Evolutionary conservation across 2,113 vertebrate species (phyloP).

Genomic region (Salvelinus sp.): DNA sequence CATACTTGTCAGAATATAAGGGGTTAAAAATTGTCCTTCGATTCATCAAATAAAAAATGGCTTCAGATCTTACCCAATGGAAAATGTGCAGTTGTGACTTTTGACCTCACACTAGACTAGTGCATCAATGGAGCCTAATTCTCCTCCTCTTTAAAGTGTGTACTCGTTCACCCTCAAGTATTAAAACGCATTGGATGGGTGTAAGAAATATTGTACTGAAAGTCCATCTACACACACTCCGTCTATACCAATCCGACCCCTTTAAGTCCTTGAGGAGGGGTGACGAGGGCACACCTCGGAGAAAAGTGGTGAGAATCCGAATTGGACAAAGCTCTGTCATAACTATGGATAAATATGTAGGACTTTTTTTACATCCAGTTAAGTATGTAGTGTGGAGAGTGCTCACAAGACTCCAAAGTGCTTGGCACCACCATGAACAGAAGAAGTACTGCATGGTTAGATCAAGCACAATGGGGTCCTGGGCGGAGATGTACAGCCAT

Average conservation of each 20-base stretch:
- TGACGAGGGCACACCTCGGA: too few species aligned
- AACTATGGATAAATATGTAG: not conserved
- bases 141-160: not conserved
- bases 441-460: conserved; percentile 80
- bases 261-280: too few species aligned
- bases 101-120: conserved; percentile 2
- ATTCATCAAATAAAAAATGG: not conserved
- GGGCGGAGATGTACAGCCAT: conserved; percentile 48
- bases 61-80: not conserved
- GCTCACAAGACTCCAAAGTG: conserved; percentile 78
- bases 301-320: too few species aligned
- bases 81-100: not conserved
- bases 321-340: too few species aligned
- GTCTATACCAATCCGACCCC: too few species aligned
- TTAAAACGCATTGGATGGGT: too few species aligned
- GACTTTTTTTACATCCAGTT: not conserved
- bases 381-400: not conserved
- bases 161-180: not conserved
- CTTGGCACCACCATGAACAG: conserved; percentile 83
- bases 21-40: not conserved
- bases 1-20: not conserved
- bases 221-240: too few species aligned
- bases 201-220: too few species aligned
- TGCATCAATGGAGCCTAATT: not conserved
- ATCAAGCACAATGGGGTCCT: conserved; percentile 84